Evolutionary conservation across 2,113 vertebrate species (phyloP), one percentile per base, ranked within the genome.

Genomic region (Nymphicus hollandicus): DNA sequence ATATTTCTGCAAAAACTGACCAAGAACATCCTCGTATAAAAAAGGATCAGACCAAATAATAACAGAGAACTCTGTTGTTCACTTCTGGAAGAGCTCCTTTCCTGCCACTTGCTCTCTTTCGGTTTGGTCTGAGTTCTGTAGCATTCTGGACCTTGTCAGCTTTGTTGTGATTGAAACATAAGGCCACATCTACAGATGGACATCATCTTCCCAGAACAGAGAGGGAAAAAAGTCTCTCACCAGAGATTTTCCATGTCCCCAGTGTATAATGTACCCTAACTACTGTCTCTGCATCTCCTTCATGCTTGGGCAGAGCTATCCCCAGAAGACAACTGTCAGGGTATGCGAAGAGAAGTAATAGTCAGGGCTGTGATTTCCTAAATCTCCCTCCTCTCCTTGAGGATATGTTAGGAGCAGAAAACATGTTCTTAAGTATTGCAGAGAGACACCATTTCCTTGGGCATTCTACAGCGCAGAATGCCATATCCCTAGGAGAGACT

Each of bases 141-240:
- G 66, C 64, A 17, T 91, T 86, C 74, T 49, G 74, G 49, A 58
- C 41, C 37, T 76, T 46, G 43, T 52, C 33, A 65, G 61, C 22
- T 72, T 92, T 92, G 43, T 70, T 80, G 17, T 23, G 70, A 44
- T 33, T 74, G 81, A 86, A 95, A 79, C 17, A 20, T 15, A 43
- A 71, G 27, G 50, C 35, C 43, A 53, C 64, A 74, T 89, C 60
- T 85, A 35, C 56, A 74, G 20, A 88, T 82, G 24, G 5, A 11
- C 79, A 73, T 56, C 17, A 23, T 78, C 88, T 95, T 92, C 88
- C 86, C 72, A 63, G 56, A 71, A 35, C 46, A 46, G 81, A 65
- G 72, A 49, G 49, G 89, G 72, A 6, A 52, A 70, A 89, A 60
- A 47, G 7, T 1, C 17, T 61, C 83, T 37, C 66, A 86, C 27